These are phyloP conservation scores for Mesoligia furuncula DNA, from an alignment of 2,888 invertebrate genomes.

Conservation along the genomic window DNA sequence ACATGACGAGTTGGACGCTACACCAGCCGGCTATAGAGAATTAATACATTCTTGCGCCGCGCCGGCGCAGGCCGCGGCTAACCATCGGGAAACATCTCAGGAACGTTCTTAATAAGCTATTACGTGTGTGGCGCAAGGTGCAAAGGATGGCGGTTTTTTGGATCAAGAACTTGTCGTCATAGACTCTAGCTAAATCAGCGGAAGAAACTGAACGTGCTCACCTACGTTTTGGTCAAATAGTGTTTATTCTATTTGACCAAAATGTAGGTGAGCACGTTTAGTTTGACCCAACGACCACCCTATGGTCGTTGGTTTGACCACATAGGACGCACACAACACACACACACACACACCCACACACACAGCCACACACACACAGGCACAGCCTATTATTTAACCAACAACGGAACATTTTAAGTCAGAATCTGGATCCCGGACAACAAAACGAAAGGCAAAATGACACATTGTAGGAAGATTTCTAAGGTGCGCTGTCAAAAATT, in stretches of 20 bases:
- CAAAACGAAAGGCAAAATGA: neutral
- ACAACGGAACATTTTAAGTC: neutral
- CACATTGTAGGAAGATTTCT: too few relatives aligned
- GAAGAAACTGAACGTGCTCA: neutral
- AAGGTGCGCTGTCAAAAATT: neutral
- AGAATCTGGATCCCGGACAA: too few relatives aligned
- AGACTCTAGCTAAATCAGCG: neutral
- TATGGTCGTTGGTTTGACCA: too few relatives aligned
- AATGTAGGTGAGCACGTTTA: neutral
- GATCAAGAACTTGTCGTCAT: neutral
- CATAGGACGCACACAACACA: too few relatives aligned
- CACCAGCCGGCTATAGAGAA: conserved; percentile 58
- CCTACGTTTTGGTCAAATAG: neutral
- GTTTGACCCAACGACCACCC: too few relatives aligned
- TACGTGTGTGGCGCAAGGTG: conserved; percentile 52
- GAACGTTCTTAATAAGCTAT: conserved; percentile 76
- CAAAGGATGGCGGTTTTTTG: neutral
- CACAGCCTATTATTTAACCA: neutral
- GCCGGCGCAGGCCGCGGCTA: conserved; percentile 60
- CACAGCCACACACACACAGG: too few relatives aligned
- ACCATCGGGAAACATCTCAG: conserved; percentile 74
- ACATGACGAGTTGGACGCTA: conserved; percentile 47
- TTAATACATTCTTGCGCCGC: conserved; percentile 70
- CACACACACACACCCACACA: too few relatives aligned
- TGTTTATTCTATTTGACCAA: neutral